phyloP scores from a whole-genome alignment of 2,888 invertebrate species.

The Andrena minutula region DNA sequence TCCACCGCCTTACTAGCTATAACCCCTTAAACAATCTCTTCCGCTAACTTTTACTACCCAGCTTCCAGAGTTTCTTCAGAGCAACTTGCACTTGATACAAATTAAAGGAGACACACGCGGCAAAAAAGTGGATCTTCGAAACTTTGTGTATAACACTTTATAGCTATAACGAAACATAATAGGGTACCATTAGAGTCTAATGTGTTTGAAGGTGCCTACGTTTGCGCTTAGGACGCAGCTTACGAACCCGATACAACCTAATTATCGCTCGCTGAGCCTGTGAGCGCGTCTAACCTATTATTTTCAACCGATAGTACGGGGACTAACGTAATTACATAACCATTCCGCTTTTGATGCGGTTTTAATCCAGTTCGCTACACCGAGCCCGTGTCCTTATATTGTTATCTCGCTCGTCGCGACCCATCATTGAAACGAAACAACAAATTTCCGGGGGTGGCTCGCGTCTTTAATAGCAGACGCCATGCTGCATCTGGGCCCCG shows the following conservation, averaged over 20 bases:
- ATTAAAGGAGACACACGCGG: background rate
- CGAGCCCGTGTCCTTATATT: slow-evolving; percentile 37
- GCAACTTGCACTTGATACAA: too few relatives aligned
- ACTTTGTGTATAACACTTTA: slow-evolving; percentile 23
- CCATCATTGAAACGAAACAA: slow-evolving; percentile 44
- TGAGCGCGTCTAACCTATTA: slow-evolving; percentile 79
- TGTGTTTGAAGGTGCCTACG: slow-evolving; percentile 74
- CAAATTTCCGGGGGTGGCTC: slow-evolving; percentile 50
- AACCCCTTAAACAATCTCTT: too few relatives aligned
- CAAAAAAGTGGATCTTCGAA: background rate
- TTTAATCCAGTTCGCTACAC: slow-evolving; percentile 74
- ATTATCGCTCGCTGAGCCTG: slow-evolving; percentile 76
- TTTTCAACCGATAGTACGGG: slow-evolving; percentile 80
- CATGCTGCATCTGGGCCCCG: slow-evolving; percentile 51
- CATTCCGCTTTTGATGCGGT: slow-evolving; percentile 82
- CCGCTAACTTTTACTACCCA: too few relatives aligned
- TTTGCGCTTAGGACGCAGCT: slow-evolving; percentile 63
- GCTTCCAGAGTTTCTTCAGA: too few relatives aligned
- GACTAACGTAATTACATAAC: slow-evolving; percentile 81
- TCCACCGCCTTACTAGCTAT: too few relatives aligned
- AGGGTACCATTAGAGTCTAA: slow-evolving; percentile 80
- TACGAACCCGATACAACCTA: slow-evolving; percentile 83
- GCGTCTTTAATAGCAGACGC: slow-evolving; percentile 37
- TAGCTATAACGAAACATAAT: slow-evolving; percentile 75
- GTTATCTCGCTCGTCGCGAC: slow-evolving; percentile 12